phyloP scores from a whole-genome alignment of 2,797 vertebrate genomes.

The Danio albolineatus region DNA sequence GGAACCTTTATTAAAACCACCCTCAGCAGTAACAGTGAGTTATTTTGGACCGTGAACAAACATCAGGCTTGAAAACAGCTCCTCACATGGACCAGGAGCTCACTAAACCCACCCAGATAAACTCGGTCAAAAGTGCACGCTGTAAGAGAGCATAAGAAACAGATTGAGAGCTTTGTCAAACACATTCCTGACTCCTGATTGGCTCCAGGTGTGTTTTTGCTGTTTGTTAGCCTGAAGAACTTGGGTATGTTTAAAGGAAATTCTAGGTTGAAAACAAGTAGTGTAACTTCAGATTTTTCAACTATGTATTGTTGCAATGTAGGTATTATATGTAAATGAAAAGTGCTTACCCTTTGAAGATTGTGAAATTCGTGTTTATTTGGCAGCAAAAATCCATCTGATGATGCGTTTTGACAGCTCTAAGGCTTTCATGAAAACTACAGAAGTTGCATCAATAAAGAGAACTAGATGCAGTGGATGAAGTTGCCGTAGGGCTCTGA shows the following conservation, averaged over 20 bases:
- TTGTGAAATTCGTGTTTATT: too few species aligned
- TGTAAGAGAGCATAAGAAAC: conserved; percentile 42
- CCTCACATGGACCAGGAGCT: conserved; percentile 40
- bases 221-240: conserved; percentile 29
- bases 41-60: conserved; percentile 58
- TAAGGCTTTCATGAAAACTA: too few species aligned
- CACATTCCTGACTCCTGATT: conserved; percentile 50
- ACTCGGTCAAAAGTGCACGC: conserved; percentile 57
- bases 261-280: neutral
- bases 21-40: conserved; percentile 46
- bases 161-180: conserved; percentile 43
- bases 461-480: too few species aligned
- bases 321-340: too few species aligned
- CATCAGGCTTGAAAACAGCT: conserved; percentile 34
- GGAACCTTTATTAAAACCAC: conserved; percentile 62
- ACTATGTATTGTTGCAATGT: too few species aligned
- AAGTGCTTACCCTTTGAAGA: neutral
- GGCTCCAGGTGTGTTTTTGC: conserved; percentile 51
- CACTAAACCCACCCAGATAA: conserved; percentile 45
- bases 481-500: too few species aligned
- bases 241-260: neutral
- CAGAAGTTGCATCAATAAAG: too few species aligned
- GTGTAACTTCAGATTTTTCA: neutral
- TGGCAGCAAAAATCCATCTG: too few species aligned
- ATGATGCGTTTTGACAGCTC: too few species aligned